Base-by-base conservation (phyloP, 2,113 vertebrate genomes). In the Panthera leo region DNA sequence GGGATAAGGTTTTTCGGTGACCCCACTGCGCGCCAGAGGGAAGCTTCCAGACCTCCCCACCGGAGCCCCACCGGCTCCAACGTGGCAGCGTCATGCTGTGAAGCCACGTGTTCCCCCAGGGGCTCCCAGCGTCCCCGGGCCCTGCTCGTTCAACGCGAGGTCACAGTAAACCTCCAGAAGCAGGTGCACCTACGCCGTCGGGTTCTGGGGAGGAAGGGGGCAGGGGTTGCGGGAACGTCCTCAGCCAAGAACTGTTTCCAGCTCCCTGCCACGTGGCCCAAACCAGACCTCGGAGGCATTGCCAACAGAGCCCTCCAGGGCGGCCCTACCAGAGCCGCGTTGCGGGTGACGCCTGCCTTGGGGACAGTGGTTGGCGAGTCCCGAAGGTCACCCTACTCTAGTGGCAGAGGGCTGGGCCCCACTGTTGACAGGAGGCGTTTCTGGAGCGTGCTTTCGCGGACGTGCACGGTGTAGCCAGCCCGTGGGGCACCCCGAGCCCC, bases 181-280 rank as follows among this genome's bases (percentile, higher is more conserved):
- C 13, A 31, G 16, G 11, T 14, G 16, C 34, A 1, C 2, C 0
- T 6, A 2, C 34, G 7, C 34, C 68, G 19, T 48, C 63, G 13
- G 79, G 65, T 48, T 8, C 68, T 48, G n/a, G 39, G 39, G 16
- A 7, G 15, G 3, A 21, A 27, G 23, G n/a, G 61, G 23, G 1
- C 18, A 5, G 31, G 51, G 51, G 16, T 7, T 18, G 61, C 6
- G 10, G 48, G 31, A 68, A 16, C 29, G 31, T 8, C 29, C 53
- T 71, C 10, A 12, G 58, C 7, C 1, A 21, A 61, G 58, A 23
- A 6, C 53, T 9, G 5, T 36, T 92, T 67, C 39, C 70, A 19
- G 27, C 58, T 73, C 39, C 63, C 36, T 16, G 39, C 42, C 65
- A 27, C 16, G 34, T 10, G 58, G 19, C 55, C 36, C 34, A 70